These are phyloP conservation scores for Dicroscelio sp. DNA, from an alignment of 2,888 invertebrate species.

Conservation along the genomic window DNA sequence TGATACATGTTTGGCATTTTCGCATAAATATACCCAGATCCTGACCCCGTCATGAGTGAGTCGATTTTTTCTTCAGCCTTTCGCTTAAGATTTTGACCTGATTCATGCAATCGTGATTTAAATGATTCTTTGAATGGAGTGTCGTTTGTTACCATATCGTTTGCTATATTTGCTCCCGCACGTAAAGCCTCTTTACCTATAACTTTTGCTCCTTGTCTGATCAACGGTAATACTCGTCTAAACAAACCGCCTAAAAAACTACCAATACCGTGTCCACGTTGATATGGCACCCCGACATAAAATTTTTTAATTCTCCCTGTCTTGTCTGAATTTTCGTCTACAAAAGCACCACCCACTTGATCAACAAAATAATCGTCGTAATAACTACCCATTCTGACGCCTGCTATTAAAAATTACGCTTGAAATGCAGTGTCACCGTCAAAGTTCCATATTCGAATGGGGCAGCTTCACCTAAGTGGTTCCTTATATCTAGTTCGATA, in stretches of 20 bases:
- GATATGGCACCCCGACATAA: conserved; percentile 1
- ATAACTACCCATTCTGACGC: no score
- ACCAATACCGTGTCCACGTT: conserved; percentile 20
- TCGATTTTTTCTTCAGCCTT: conserved; percentile 26
- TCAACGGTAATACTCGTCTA: conserved; percentile 27
- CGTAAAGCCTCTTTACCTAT: conserved; percentile 23
- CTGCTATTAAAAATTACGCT: no score
- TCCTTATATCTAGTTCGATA: no score
- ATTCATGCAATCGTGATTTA: conserved; percentile 2
- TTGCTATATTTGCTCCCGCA: background rate
- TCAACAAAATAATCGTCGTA: conserved; percentile 25
- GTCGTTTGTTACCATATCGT: background rate
- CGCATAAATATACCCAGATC: background rate
- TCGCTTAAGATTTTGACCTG: background rate
- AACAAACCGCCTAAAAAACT: conserved; percentile 42
- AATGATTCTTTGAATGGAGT: background rate
- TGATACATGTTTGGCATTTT: background rate
- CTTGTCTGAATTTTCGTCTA: no score
- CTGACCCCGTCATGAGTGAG: background rate
- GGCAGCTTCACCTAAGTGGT: no score
- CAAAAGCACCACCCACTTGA: background rate
- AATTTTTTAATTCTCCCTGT: conserved; percentile 1
- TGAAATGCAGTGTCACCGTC: no score
- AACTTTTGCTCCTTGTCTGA: background rate
- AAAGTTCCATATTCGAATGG: no score